These are phyloP conservation scores for Odiellus spinosus DNA, from an alignment of 2,888 invertebrate species.

Conservation along the genomic window DNA sequence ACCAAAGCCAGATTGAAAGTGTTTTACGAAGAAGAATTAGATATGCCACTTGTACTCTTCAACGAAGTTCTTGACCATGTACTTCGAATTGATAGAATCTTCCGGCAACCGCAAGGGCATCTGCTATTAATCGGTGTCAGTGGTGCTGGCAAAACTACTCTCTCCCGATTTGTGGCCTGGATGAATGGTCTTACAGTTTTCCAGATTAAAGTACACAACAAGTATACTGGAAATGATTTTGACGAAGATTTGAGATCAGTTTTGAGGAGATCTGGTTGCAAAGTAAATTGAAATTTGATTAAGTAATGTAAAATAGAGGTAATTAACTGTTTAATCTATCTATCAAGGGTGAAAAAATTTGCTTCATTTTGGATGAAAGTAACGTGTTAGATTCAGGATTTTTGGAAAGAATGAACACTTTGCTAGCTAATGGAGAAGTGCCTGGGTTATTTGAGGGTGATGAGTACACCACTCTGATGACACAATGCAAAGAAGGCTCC, in stretches of 20 bases:
- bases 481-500: constrained; percentile 98
- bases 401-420: constrained; percentile 96
- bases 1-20: constrained; percentile 91
- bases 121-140: constrained; percentile 93
- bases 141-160: constrained; percentile 96
- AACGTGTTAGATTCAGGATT: constrained; percentile 98
- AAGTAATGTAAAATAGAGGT: no score
- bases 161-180: constrained; percentile 98
- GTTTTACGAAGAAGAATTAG: constrained; percentile 98
- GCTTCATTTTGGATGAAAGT: constrained; percentile 97
- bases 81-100: constrained; percentile 93
- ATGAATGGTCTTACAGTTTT: constrained; percentile 98
- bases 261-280: constrained; percentile 38
- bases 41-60: constrained; percentile 93
- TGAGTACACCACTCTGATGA: constrained; percentile 97
- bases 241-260: constrained; percentile 82
- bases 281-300: no score
- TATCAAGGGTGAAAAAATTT: constrained; percentile 89
- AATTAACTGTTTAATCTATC: neutral
- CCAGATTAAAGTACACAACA: constrained; percentile 98
- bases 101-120: constrained; percentile 97
- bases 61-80: constrained; percentile 99
- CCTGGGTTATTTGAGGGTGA: constrained; percentile 90
- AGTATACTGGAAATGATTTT: constrained; percentile 96
- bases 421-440: constrained; percentile 96